These are phyloP conservation scores for Lepas anatifera DNA, from an alignment of 2,888 invertebrate genomes.

Conservation along the genomic window DNA sequence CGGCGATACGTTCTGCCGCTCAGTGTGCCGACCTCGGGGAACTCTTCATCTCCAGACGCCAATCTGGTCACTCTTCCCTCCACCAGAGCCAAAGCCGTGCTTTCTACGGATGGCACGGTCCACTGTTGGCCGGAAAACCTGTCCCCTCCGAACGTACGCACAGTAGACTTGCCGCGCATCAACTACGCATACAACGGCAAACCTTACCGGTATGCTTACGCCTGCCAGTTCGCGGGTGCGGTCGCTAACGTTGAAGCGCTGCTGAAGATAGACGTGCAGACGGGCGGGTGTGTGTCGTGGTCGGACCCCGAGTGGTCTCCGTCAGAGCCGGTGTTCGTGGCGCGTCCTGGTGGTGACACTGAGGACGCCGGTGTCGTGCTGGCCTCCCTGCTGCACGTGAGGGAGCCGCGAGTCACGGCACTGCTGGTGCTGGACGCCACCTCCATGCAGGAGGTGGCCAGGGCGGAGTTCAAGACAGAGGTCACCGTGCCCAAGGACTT, in stretches of 20 bases:
- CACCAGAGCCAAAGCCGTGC: background rate
- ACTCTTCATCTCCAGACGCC: too few relatives aligned
- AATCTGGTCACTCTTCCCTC: too few relatives aligned
- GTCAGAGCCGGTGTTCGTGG: constrained; percentile 39
- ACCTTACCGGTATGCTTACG: constrained; percentile 39
- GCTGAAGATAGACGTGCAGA: constrained; percentile 20
- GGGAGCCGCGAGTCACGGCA: constrained; percentile 12
- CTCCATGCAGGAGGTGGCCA: constrained; percentile 14
- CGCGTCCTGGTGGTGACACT: constrained; percentile 32
- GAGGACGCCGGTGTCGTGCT: constrained; percentile 40
- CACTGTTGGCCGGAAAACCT: constrained; percentile 26
- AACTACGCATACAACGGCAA: constrained; percentile 35
- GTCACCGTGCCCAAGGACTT: constrained; percentile 15
- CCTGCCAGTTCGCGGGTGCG: constrained; percentile 27
- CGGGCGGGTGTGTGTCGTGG: constrained; percentile 15
- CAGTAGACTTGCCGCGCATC: constrained; percentile 38
- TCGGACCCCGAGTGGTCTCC: constrained; percentile 14
- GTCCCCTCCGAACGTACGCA: constrained; percentile 24
- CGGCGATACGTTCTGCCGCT: background rate
- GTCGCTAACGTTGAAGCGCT: constrained; percentile 13
- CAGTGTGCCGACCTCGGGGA: too few relatives aligned
- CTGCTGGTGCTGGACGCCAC: constrained; percentile 18
- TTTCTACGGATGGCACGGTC: background rate
- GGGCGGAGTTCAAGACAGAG: constrained; percentile 14
- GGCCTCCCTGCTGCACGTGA: constrained; percentile 28